These are phyloP conservation scores for Tetrao urogallus DNA, from an alignment of 2,113 vertebrate species.

Conservation along the genomic window DNA sequence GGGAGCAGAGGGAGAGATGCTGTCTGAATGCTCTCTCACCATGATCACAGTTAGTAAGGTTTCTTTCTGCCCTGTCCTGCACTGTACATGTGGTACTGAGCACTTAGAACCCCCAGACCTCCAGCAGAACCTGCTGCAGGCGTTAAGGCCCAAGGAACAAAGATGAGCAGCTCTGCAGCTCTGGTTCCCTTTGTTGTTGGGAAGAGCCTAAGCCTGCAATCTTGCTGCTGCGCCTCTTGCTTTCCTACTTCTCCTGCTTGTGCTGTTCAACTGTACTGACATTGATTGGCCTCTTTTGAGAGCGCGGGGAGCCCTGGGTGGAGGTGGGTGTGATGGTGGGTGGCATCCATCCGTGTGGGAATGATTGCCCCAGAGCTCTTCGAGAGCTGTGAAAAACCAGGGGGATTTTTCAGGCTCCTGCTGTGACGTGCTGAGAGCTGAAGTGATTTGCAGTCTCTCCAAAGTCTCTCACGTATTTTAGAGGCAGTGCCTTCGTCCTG, in stretches of 20 bases:
- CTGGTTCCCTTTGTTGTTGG: background rate
- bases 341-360: background rate
- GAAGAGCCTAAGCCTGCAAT: background rate
- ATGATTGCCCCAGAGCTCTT: background rate
- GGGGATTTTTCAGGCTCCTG: background rate
- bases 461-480: background rate
- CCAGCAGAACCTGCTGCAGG: background rate
- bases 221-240: background rate
- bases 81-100: background rate
- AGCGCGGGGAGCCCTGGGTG: background rate
- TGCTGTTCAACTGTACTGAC: background rate
- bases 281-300: background rate
- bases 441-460: background rate
- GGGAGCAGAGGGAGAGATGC: background rate
- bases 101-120: background rate
- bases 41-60: background rate
- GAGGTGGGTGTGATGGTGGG: background rate
- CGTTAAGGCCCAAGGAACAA: background rate
- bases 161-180: background rate
- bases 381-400: background rate
- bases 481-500: background rate
- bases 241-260: background rate
- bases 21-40: background rate
- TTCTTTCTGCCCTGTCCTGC: background rate
- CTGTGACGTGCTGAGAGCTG: background rate